Base-by-base conservation (phyloP, 2,888 invertebrate genomes). In the Anorthoa munda region DNA sequence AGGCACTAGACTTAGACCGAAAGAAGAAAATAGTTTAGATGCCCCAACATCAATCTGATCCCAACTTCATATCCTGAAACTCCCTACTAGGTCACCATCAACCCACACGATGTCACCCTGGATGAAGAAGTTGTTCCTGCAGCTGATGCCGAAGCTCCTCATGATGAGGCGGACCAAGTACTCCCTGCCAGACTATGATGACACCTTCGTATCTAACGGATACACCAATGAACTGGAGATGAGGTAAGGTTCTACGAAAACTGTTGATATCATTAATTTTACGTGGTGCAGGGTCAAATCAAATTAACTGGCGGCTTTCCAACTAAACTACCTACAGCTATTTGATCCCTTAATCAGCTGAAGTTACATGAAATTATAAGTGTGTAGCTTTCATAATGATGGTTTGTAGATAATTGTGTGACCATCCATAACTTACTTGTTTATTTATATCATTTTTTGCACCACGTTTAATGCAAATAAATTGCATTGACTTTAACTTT, bases 41-140 rank as follows among this genome's bases (percentile, higher is more conserved):
- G 15, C 46, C 45, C 12, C 21, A 17, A 15, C 12, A 50, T 15
- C 2, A 15, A 4, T 5, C 9, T 18, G 7, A 18, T 13, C 11
- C 26, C 12, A 31, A 26, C 56, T 59, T 81, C 66, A 75, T 75
- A 4, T 18, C 39, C 15, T 68, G 12, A 31, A 77, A 80, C 84
- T 80, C 86, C 7, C 50, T 12, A 23, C 11, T 91, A 98, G 98
- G 92, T 98, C 98, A 0, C 99, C 99, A 23, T 98, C 99, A 7
- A 99, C 99, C 0, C 99, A 99, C 93, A 98, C 98, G 87, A 99
- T 99, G 99, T 98, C 99, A 0, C 98, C 98, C 0, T 98, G 98
- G 97, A 98, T 99, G 90, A 97, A 98, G 89, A 98, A 98, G 90
- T 96, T 99, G 79, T 99, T 99, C 94, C 97, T 99, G n/a, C 98